Conservation (phyloP, 2,113 vertebrate genomes). For the Sebastes schlegelii region DNA sequence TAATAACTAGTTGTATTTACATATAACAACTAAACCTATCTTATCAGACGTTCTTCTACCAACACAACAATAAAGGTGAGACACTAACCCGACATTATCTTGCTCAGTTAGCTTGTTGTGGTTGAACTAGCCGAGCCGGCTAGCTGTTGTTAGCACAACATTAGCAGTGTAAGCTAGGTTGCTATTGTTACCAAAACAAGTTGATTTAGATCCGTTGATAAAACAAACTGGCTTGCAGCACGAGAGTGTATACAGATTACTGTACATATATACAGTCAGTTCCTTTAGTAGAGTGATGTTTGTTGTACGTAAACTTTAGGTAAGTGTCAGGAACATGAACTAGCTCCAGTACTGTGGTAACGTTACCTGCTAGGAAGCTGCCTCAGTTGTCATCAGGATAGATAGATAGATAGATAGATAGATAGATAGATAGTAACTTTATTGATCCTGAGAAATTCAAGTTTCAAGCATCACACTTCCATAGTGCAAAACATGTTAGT, state of each 20-base stretch:
- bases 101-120: conserved; percentile 9
- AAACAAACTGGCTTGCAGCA: neutral
- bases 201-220: conserved; percentile 12
- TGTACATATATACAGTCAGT: neutral
- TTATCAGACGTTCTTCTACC: neutral
- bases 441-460: no score
- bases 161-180: conserved; percentile 51
- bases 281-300: neutral
- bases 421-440: no score
- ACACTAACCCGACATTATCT: neutral
- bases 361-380: neutral
- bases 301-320: conserved; percentile 1
- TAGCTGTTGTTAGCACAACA: conserved; percentile 65
- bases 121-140: conserved; percentile 51
- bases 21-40: neutral
- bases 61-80: conserved; percentile 57
- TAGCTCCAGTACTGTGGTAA: neutral
- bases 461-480: no score
- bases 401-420: no score
- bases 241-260: accelerated
- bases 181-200: conserved; percentile 34
- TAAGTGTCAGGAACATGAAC: neutral
- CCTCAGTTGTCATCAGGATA: neutral
- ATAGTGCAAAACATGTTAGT: no score
- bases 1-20: neutral